Evolutionary conservation across 92 coral and sea anemone species (phyloP), one percentile per base, ranked within the genome.

Genomic region (Montipora capitata): DNA sequence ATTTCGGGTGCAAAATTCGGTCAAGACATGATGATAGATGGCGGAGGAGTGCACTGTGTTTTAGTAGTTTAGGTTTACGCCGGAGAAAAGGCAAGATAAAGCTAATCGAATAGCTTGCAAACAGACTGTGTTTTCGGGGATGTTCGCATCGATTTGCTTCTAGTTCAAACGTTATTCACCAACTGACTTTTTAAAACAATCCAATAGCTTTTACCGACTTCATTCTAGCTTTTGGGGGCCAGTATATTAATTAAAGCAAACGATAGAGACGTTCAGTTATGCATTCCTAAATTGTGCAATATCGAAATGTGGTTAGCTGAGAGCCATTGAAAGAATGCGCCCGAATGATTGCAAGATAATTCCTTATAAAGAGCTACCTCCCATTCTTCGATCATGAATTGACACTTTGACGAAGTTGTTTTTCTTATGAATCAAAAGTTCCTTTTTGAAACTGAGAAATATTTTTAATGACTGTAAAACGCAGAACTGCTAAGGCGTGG

Each of bases 201-300:
- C 67, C 54, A 13, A 71, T 71, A 41, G 76, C 57, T 42, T 71
- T 71, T 71, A 44, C 15, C 3, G 15, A 38, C 4, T 3, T 45
- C 52, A 45, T 5, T 45, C 52, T 35, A 11, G 59, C 59, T 54
- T 54, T 8, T 7, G 59, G 27, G 59, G 51, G 14, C 58, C 51
- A 72, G 40, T 4, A 20, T 48, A 8, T 54, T 48, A 72, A 44
- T 72, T 72, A 45, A 72, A 49, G 77, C 17, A 72, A 45, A 35
- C 45, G 40, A 72, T 59, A 72, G 15, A 5, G 45, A 72, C 61
- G 77, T 38, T 13, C 41, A 49, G 35, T 8, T n/a, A 72, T 72
- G 62, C 14, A 10, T 15, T 1, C 7, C 14, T 5, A 17, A 20
- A 17, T 5, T 2, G 56, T 2, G 77, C 59, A 72, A 72, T 72